These are phyloP conservation scores for Euspilapteryx auroguttella DNA, from an alignment of 2,888 invertebrate species.

Conservation along the genomic window DNA sequence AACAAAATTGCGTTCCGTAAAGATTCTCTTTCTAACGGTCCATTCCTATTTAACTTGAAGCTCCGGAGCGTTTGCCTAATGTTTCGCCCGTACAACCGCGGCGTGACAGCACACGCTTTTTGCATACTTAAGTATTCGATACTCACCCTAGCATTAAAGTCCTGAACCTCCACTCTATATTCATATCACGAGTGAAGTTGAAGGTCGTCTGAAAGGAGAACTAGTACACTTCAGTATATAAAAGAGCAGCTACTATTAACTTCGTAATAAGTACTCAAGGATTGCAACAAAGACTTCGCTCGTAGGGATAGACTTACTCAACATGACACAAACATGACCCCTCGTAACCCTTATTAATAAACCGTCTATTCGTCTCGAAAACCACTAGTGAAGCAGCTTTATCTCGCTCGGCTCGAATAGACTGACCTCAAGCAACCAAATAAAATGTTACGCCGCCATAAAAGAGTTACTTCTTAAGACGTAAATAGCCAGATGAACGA, in stretches of 20 bases:
- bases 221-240: too few relatives aligned
- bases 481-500: slow-evolving; percentile 47
- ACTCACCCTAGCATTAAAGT: slow-evolving; percentile 43
- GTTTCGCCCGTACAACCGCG: slow-evolving; percentile 56
- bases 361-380: too few relatives aligned
- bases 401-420: too few relatives aligned
- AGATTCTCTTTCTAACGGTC: slow-evolving; percentile 60
- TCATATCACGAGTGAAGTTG: slow-evolving; percentile 34
- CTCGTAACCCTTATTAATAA: too few relatives aligned
- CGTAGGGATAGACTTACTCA: too few relatives aligned
- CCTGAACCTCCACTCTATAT: slow-evolving; percentile 50
- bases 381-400: too few relatives aligned
- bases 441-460: slow-evolving; percentile 26
- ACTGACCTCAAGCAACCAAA: slow-evolving; percentile 27
- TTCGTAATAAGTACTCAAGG: too few relatives aligned
- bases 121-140: slow-evolving; percentile 54
- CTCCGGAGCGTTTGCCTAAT: slow-evolving; percentile 52
- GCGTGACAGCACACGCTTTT: slow-evolving; percentile 59
- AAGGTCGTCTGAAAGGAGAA: slow-evolving; percentile 48
- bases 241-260: too few relatives aligned
- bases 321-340: too few relatives aligned
- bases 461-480: slow-evolving; percentile 33
- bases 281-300: too few relatives aligned
- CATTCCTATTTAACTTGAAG: slow-evolving; percentile 54
- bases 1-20: slow-evolving; percentile 57